Percentiles rank a stretch among this genome's conserved stretches.
phyloP scores from a whole-genome alignment of 2,888 invertebrate species.

The Spisula solida region DNA sequence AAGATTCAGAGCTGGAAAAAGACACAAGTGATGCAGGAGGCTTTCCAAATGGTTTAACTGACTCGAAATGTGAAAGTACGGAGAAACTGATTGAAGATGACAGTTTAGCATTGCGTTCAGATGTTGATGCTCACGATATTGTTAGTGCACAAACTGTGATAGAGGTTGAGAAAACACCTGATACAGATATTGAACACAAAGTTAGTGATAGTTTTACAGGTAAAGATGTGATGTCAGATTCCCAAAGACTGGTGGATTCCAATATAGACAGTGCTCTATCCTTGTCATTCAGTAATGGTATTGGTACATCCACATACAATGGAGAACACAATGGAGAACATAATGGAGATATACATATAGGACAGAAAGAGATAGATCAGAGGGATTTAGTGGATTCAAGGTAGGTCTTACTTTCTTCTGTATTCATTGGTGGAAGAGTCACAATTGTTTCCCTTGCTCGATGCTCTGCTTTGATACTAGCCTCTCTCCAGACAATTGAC shows the following conservation, averaged over 20 bases:
- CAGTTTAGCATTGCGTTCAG: constrained; percentile 24
- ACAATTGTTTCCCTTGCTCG: too few relatives aligned
- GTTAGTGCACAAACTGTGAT: constrained; percentile 58
- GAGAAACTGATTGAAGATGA: constrained; percentile 50
- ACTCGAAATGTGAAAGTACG: constrained; percentile 61
- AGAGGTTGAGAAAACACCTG: constrained; percentile 47
- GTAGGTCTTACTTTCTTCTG: constrained; percentile 55
- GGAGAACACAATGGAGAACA: constrained; percentile 47
- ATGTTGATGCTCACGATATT: constrained; percentile 49
- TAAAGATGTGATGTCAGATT: constrained; percentile 54
- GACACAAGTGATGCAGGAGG: constrained; percentile 36
- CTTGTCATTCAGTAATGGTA: constrained; percentile 66
- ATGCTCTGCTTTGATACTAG: too few relatives aligned
- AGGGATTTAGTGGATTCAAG: constrained; percentile 78
- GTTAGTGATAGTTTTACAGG: constrained; percentile 32
- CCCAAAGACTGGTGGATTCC: constrained; percentile 53
- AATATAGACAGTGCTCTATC: constrained; percentile 70
- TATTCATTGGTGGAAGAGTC: too few relatives aligned
- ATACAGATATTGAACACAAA: constrained; percentile 27
- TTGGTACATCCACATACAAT: constrained; percentile 68
- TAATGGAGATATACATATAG: constrained; percentile 72
- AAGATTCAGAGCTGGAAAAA: constrained; percentile 47
- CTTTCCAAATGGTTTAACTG: constrained; percentile 49
- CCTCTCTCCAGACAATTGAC: too few relatives aligned
- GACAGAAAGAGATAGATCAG: constrained; percentile 72